Percentiles rank a stretch among this genome's conserved stretches.
Evolutionary conservation across 2,888 invertebrate species (phyloP).

Genomic region (Chrysina gloriosa): DNA sequence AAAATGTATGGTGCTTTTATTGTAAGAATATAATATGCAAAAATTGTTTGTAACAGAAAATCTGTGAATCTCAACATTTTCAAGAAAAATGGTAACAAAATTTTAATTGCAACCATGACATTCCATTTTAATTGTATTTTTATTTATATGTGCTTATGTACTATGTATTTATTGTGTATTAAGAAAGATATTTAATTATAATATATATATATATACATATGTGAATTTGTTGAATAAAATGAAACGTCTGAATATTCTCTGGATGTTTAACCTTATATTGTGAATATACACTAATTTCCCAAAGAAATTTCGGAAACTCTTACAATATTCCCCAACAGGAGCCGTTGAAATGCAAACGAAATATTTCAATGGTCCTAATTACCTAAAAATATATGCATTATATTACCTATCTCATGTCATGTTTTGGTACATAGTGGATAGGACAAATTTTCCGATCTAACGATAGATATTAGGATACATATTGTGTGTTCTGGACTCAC

Average conservation of each 20-base stretch:
- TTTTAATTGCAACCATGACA: slow-evolving; percentile 44
- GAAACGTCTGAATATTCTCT: slow-evolving; percentile 18
- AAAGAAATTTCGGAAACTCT: too few species aligned
- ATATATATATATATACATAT: slow-evolving; percentile 20
- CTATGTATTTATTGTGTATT: slow-evolving; percentile 41
- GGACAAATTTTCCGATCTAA: too few species aligned
- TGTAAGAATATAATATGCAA: slow-evolving; percentile 33
- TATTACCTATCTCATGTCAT: too few species aligned
- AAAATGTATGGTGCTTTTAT: slow-evolving; percentile 50
- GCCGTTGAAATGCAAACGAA: too few species aligned
- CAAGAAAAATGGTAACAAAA: slow-evolving; percentile 32
- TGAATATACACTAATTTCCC: background rate
- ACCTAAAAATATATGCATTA: too few species aligned
- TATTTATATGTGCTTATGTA: slow-evolving; percentile 42
- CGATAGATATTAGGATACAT: too few species aligned
- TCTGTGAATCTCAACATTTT: slow-evolving; percentile 20
- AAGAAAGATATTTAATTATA: slow-evolving; percentile 33
- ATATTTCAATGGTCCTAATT: too few species aligned
- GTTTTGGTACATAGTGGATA: too few species aligned
- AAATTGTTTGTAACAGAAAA: background rate
- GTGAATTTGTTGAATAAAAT: slow-evolving; percentile 38
- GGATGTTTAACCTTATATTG: background rate
- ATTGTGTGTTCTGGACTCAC: too few species aligned
- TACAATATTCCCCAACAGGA: too few species aligned
- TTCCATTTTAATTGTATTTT: slow-evolving; percentile 46